Evolutionary conservation across 35 echinoderm and acorn worm species (phyloP).

Genomic region (Apostichopus californicus): DNA sequence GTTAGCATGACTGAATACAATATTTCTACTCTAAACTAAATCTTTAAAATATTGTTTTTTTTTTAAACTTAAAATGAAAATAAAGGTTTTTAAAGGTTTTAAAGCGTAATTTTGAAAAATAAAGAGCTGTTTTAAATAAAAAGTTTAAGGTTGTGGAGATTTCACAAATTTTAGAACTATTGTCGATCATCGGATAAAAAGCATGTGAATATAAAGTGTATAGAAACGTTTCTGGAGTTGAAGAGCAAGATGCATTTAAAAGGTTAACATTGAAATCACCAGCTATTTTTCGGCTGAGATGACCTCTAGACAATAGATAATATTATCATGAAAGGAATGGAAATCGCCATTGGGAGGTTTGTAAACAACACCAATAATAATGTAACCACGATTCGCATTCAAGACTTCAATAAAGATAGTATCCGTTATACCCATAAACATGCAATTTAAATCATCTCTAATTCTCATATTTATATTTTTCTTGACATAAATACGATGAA

Average conservation of each 20-base stretch:
- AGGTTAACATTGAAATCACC: neutral
- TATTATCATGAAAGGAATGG: neutral
- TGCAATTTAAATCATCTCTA: neutral
- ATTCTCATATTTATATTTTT: neutral
- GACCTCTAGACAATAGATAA: neutral
- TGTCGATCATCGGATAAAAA: neutral
- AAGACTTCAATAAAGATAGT: neutral
- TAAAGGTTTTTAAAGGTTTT: no score
- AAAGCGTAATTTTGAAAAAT: no score
- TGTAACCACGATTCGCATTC: neutral
- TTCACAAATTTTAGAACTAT: neutral
- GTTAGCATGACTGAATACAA: no score
- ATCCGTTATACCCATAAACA: neutral
- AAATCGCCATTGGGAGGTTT: neutral
- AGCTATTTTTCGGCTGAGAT: neutral
- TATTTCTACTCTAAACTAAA: no score
- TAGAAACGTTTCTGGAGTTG: neutral
- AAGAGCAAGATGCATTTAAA: neutral
- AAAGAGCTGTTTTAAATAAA: no score
- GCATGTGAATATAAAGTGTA: neutral
- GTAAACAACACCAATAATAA: neutral
- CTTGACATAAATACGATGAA: neutral
- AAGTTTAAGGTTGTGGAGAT: neutral
- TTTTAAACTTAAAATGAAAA: no score
- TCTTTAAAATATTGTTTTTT: no score